A percentile compares a stretch with the other conserved stretches of the same genome.
phyloP scores from a whole-genome alignment of 2,888 invertebrate genomes.

The Dasypogon diadema region DNA sequence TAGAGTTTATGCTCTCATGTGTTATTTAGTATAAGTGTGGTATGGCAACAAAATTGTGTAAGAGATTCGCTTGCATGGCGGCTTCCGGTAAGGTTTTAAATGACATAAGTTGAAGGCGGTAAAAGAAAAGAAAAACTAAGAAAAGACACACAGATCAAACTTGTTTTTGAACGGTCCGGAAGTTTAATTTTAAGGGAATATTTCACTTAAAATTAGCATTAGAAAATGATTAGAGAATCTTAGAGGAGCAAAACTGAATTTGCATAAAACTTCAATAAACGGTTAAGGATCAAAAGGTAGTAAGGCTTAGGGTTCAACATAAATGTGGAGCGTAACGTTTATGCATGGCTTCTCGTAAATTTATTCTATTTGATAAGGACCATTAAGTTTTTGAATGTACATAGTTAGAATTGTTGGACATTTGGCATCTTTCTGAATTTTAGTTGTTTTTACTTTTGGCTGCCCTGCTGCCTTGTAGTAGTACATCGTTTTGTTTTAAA shows the following conservation, averaged over 20 bases:
- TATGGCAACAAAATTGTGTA: neutral
- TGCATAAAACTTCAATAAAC: neutral
- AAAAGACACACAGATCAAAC: neutral
- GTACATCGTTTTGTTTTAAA: too few relatives aligned
- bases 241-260: neutral
- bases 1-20: too few relatives aligned
- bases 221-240: constrained; percentile 11
- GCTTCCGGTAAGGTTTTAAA: constrained; percentile 46
- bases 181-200: neutral
- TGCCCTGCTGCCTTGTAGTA: too few relatives aligned
- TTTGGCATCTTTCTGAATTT: too few relatives aligned
- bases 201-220: neutral
- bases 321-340: too few relatives aligned
- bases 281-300: neutral
- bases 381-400: neutral
- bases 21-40: constrained; percentile 13
- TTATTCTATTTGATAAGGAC: neutral
- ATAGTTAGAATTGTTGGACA: neutral
- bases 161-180: too few relatives aligned
- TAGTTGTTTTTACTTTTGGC: too few relatives aligned
- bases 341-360: neutral
- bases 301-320: neutral
- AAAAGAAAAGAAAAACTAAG: neutral
- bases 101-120: constrained; percentile 46
- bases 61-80: constrained; percentile 26